Conservation (phyloP, 2,113 vertebrate species). For the Antechinus flavipes region DNA sequence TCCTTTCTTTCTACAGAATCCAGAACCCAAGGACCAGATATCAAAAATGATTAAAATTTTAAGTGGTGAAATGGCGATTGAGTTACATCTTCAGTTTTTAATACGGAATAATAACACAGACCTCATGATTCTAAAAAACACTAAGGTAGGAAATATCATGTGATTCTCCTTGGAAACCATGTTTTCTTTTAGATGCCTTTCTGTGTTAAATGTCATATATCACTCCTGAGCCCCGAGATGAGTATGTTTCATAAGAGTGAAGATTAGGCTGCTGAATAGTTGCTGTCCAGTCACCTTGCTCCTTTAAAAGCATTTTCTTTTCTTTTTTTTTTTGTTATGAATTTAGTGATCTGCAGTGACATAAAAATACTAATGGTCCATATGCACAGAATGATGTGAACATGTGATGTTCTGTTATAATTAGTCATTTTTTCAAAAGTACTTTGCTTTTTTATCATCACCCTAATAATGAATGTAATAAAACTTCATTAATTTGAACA, state of each 20-base stretch:
- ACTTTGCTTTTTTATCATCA: neutral
- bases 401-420: neutral
- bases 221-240: neutral
- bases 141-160: conserved; percentile 89
- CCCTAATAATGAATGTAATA: neutral
- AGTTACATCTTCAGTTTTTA: conserved; percentile 98
- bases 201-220: neutral
- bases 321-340: neutral
- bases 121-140: conserved; percentile 99
- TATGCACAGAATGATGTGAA: neutral
- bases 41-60: conserved; percentile 99
- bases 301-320: neutral
- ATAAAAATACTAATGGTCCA: neutral
- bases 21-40: conserved; percentile 98
- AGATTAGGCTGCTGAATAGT: neutral
- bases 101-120: conserved; percentile 99
- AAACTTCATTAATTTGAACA: neutral
- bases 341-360: neutral
- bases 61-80: conserved; percentile 99
- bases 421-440: neutral
- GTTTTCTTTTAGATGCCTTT: neutral
- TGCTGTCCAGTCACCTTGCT: neutral
- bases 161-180: neutral
- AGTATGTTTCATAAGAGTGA: neutral
- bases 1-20: conserved; percentile 87